These are phyloP conservation scores for Campoletis raptor DNA, from an alignment of 2,888 invertebrate genomes.

Conservation along the genomic window DNA sequence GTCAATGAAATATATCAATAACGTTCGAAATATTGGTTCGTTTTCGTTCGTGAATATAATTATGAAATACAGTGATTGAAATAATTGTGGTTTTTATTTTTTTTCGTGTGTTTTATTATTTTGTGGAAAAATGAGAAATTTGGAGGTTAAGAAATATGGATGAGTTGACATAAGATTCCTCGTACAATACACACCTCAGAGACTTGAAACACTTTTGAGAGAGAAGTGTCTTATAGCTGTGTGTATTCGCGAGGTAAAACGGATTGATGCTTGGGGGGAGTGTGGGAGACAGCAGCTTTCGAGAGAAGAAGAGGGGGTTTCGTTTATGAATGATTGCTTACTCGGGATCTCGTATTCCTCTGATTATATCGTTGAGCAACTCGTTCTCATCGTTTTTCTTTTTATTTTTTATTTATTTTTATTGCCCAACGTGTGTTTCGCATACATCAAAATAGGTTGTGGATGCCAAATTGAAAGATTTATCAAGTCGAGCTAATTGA, in stretches of 20 bases:
- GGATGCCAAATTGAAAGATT: conserved; percentile 49
- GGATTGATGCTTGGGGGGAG: conserved; percentile 54
- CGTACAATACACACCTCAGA: neutral
- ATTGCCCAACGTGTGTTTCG: conserved; percentile 63
- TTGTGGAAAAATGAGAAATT: neutral
- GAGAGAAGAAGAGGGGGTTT: conserved; percentile 45
- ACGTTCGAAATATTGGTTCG: neutral
- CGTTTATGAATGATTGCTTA: conserved; percentile 67
- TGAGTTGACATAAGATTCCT: conserved; percentile 19
- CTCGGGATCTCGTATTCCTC: conserved; percentile 60
- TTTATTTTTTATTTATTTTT: conserved; percentile 39
- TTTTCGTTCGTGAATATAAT: neutral
- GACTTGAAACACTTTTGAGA: conserved; percentile 34
- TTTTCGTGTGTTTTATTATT: neutral
- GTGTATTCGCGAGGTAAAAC: conserved; percentile 40
- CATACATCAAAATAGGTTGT: conserved; percentile 75
- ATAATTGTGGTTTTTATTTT: neutral
- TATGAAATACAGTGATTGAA: neutral
- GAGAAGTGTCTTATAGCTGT: conserved; percentile 41
- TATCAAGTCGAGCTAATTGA: conserved; percentile 23
- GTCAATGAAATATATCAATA: neutral
- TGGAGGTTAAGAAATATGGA: neutral
- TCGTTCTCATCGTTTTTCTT: conserved; percentile 31
- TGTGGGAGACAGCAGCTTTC: conserved; percentile 9
- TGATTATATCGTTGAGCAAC: conserved; percentile 64